phyloP scores from a whole-genome alignment of 2,797 vertebrate species.

The Sciurus carolinensis region DNA sequence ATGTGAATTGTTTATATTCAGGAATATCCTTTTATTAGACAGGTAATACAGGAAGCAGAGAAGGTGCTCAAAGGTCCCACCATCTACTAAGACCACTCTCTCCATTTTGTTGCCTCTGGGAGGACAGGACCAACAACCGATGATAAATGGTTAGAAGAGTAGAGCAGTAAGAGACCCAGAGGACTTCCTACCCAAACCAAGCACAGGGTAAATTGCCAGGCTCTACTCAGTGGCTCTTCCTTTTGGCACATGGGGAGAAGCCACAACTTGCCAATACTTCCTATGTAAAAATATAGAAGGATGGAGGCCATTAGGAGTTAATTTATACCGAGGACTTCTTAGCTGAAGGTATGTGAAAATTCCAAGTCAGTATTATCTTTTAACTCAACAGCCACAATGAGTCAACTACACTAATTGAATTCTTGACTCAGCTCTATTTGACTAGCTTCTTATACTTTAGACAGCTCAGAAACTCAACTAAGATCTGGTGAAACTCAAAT shows the following conservation, averaged over 20 bases:
- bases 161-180: not conserved
- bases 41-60: not conserved
- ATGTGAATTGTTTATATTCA: not conserved
- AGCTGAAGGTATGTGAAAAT: not conserved
- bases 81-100: not conserved
- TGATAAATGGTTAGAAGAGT: not conserved
- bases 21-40: not conserved
- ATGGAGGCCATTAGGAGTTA: not conserved
- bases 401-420: not conserved
- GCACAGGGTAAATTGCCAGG: not conserved
- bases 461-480: not conserved
- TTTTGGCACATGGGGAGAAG: not conserved
- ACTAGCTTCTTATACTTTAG: not conserved
- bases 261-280: not conserved
- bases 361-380: conserved; percentile 4
- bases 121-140: not conserved
- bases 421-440: not conserved
- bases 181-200: not conserved
- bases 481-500: not conserved
- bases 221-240: not conserved
- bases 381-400: not conserved
- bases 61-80: not conserved
- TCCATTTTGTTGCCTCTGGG: not conserved
- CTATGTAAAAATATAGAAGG: not conserved
- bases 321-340: not conserved